Evolutionary conservation across 2,113 vertebrate species (phyloP), one percentile per base, ranked within the genome.

Genomic region (Coptodon bakossiorum): DNA sequence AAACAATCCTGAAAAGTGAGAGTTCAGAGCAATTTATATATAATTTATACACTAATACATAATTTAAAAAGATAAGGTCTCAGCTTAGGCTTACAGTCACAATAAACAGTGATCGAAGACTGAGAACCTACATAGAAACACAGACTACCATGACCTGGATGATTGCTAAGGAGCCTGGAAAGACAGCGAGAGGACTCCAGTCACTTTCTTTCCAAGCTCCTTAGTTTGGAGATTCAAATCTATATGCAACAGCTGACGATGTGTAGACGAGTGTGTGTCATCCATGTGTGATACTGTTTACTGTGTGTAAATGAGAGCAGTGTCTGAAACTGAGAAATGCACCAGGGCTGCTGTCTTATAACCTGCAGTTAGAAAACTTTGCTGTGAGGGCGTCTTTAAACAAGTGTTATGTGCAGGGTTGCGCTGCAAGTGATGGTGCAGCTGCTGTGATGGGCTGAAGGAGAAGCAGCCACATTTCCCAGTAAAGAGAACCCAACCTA

Each of bases 1-100:
- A 99, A 97, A 96, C 98, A 99, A 93, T 99, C 98, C 98, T 99
- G 45, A 1, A 52, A 24, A 31, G 68, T 3, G 24, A 82, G 14
- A 76, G 13, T 6, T 9, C n/a, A 19, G 24, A 48, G 86, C 14
- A 73, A 73, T 29, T 10, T 22, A 24, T 10, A 63, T n/a, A n/a
- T 2, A 63, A 63, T 36, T 63, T 63, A 36, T 36, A 63, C 4
- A 63, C 17, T 63, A 63, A 63, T 63, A 63, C 31, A 36, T 36
- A n/a, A 63, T 63, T 63, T 63, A 6, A 11, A 34, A 31, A 38
- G 27, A 68, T 16, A 5, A 6, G 2, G 8, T 76, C 14, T 57
- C 4, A 19, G 16, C 48, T 31, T 78, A 50, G 71, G 38, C 61
- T 45, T 45, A 45, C 40, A 45, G 68, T 73, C 68, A 73, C 40